These are phyloP conservation scores for Thera britannica DNA, from an alignment of 2,888 invertebrate genomes.

Conservation along the genomic window DNA sequence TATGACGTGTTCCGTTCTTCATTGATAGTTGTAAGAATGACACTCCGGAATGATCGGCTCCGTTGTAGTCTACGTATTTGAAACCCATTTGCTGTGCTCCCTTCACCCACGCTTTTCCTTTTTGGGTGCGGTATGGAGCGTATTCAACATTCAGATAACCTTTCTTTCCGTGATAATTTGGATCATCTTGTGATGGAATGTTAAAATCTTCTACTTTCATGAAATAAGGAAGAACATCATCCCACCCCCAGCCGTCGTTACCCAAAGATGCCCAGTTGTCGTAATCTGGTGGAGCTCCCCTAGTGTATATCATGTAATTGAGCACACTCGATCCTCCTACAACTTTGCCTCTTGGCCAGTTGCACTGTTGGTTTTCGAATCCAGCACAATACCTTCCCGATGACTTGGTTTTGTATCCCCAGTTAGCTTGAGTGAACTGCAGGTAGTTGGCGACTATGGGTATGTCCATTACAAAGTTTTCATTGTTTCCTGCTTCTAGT, in stretches of 20 bases:
- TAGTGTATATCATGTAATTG: conserved; percentile 92
- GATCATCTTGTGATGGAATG: conserved; percentile 82
- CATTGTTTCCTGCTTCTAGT: conserved; percentile 89
- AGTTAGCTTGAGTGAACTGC: conserved; percentile 89
- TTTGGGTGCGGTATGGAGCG: conserved; percentile 77
- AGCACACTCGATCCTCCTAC: conserved; percentile 92
- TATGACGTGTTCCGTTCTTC: conserved; percentile 87
- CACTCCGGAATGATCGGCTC: conserved; percentile 85
- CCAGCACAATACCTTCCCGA: conserved; percentile 89
- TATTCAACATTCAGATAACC: conserved; percentile 85
- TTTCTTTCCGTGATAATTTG: conserved; percentile 79
- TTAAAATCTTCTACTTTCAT: conserved; percentile 90
- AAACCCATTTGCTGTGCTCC: conserved; percentile 87
- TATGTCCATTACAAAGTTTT: conserved; percentile 90
- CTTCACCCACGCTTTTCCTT: conserved; percentile 84
- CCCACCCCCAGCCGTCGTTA: conserved; percentile 90
- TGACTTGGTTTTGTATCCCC: conserved; percentile 92
- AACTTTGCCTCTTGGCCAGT: conserved; percentile 92
- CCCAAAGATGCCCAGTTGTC: conserved; percentile 90
- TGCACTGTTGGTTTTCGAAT: conserved; percentile 89
- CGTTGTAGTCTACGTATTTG: conserved; percentile 86
- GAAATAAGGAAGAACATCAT: conserved; percentile 90
- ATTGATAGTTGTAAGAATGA: conserved; percentile 86
- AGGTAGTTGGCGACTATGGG: conserved; percentile 90
- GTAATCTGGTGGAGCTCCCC: conserved; percentile 89